A percentile compares a stretch with the other conserved stretches of the same genome.
Conservation (phyloP, 1,140 invertebrate species). For the Drosophila orosa region DNA sequence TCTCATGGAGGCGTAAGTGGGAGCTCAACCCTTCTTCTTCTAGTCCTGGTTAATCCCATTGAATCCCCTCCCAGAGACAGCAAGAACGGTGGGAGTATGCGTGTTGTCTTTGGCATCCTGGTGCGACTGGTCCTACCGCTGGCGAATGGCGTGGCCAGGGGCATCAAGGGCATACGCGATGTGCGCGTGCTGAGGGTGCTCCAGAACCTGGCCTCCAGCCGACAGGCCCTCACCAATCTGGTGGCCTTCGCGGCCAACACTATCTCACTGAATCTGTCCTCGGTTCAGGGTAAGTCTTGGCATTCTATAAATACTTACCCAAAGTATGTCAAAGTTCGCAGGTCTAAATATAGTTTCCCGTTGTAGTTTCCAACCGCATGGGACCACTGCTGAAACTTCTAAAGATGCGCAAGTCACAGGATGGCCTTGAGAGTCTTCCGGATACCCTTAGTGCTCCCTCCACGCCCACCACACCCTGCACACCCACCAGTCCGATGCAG, state of each 20-base stretch:
- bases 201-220: constrained; percentile 73
- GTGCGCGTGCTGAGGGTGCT: constrained; percentile 67
- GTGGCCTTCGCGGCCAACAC: constrained; percentile 85
- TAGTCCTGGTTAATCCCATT: neutral
- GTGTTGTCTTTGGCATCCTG: constrained; percentile 77
- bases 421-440: constrained; percentile 76
- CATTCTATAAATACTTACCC: neutral
- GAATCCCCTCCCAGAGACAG: constrained; percentile 33
- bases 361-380: constrained; percentile 79
- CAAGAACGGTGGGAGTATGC: constrained; percentile 71
- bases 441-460: constrained; percentile 55
- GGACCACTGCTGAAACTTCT: constrained; percentile 79
- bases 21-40: accelerated
- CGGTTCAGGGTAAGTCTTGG: constrained; percentile 83
- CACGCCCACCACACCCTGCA: constrained; percentile 46
- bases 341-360: constrained; percentile 11
- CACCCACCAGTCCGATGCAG: constrained; percentile 47
- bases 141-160: constrained; percentile 74
- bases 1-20: constrained; percentile 65
- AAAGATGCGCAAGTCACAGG: constrained; percentile 75
- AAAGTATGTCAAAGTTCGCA: neutral
- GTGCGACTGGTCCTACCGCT: constrained; percentile 75
- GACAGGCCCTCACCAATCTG: constrained; percentile 84
- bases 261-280: constrained; percentile 85
- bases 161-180: constrained; percentile 78